Evolutionary conservation across 2,113 vertebrate species (phyloP).

Genomic region (Psittacara wagleri): DNA sequence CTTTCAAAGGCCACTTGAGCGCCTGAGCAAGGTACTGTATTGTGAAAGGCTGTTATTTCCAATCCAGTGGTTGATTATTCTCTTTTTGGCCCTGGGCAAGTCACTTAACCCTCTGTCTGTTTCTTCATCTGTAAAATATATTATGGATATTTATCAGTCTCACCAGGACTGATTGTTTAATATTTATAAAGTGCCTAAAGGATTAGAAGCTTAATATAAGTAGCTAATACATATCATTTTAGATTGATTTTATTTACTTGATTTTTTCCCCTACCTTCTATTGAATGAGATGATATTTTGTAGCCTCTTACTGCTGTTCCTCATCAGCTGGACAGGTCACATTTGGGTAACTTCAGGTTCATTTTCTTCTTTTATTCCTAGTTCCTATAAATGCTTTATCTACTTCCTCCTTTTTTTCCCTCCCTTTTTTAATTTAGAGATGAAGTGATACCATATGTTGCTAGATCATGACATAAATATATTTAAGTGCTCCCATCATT

Average conservation of each 20-base stretch:
- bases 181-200: constrained; percentile 69
- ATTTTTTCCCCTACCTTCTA: background rate
- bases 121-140: constrained; percentile 61
- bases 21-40: background rate
- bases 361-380: background rate
- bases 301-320: background rate
- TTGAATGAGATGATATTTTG: constrained; percentile 5
- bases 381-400: background rate
- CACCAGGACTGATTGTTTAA: constrained; percentile 69
- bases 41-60: constrained; percentile 4
- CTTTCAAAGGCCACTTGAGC: background rate
- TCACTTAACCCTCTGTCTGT: constrained; percentile 60
- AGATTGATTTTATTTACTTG: constrained; percentile 55
- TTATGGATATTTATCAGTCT: constrained; percentile 69
- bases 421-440: constrained; percentile 38
- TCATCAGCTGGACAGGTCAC: constrained; percentile 2
- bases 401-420: background rate
- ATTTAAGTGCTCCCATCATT: constrained; percentile 57
- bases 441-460: constrained; percentile 50
- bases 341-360: background rate
- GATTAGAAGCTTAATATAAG: constrained; percentile 54
- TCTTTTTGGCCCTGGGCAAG: constrained; percentile 37
- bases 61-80: constrained; percentile 43
- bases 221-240: constrained; percentile 45
- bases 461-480: constrained; percentile 57